These are phyloP conservation scores for Fistularia commersonii DNA, from an alignment of 2,797 vertebrate species.

Conservation along the genomic window DNA sequence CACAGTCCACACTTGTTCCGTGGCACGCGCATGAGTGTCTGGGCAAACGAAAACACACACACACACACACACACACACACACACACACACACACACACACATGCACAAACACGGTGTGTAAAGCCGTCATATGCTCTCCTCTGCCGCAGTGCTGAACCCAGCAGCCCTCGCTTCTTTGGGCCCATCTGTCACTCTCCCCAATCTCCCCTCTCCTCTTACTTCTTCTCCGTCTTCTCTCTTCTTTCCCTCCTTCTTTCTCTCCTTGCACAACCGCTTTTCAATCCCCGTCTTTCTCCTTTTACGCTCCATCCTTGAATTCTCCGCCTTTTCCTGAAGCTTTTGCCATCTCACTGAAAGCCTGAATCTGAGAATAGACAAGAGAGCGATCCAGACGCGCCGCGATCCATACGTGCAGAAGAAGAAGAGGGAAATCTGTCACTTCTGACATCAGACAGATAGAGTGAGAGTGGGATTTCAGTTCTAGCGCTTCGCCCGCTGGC, in stretches of 20 bases:
- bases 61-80: conserved; percentile 2
- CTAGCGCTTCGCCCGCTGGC: too few species aligned
- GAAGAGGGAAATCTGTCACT: background rate
- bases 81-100: conserved; percentile 6
- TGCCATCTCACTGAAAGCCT: background rate
- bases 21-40: too few species aligned
- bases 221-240: conserved; percentile 27
- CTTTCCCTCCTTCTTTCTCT: conserved; percentile 1
- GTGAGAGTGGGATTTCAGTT: too few species aligned
- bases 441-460: background rate
- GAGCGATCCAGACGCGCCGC: too few species aligned
- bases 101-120: conserved; percentile 28
- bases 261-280: background rate
- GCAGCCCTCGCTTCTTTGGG: conserved; percentile 54
- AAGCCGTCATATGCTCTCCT: conserved; percentile 64
- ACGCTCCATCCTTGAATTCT: too few species aligned
- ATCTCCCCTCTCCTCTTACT: conserved; percentile 28
- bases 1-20: too few species aligned
- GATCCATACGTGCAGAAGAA: background rate
- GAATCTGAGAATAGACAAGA: background rate
- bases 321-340: too few species aligned
- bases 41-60: background rate
- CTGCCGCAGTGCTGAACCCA: conserved; percentile 66
- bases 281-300: too few species aligned
- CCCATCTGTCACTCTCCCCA: conserved; percentile 63